Evolutionary conservation across 2,797 vertebrate genomes (phyloP).

Genomic region (Siniperca undulata): DNA sequence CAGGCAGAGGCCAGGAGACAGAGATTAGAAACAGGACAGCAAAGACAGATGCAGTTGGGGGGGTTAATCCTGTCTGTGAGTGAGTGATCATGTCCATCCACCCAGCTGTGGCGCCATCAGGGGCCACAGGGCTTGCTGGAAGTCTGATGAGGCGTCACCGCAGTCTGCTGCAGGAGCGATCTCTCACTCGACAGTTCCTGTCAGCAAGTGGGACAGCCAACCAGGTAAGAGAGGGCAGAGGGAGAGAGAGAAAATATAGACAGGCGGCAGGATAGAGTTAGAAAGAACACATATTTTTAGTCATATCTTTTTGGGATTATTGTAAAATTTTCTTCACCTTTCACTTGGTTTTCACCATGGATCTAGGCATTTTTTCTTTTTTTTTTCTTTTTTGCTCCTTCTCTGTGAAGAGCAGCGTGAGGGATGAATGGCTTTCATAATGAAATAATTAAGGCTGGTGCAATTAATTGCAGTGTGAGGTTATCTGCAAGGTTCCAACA

Average conservation of each 20-base stretch:
- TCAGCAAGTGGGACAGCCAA: conserved; percentile 67
- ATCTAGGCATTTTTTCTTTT: conserved; percentile 8
- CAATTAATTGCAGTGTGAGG: conserved; percentile 80
- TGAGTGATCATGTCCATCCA: conserved; percentile 84
- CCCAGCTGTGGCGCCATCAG: conserved; percentile 84
- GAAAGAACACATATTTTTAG: conserved; percentile 30
- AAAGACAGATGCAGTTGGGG: conserved; percentile 77
- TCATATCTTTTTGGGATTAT: conserved; percentile 47
- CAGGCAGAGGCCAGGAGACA: conserved; percentile 79
- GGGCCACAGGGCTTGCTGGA: conserved; percentile 82
- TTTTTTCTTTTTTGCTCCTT: neutral
- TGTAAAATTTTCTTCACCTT: conserved; percentile 29
- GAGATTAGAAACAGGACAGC: conserved; percentile 81
- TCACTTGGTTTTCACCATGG: conserved; percentile 34
- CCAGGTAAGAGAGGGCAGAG: conserved; percentile 56
- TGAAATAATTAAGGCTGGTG: conserved; percentile 81
- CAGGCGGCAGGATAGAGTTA: neutral
- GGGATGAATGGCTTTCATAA: conserved; percentile 70
- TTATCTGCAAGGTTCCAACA: conserved; percentile 78
- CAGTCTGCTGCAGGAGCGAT: conserved; percentile 77
- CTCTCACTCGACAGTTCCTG: conserved; percentile 75
- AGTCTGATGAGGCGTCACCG: conserved; percentile 86
- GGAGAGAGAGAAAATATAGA: conserved; percentile 11
- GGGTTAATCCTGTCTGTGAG: conserved; percentile 86
- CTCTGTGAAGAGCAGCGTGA: conserved; percentile 49